A percentile compares a stretch with the other conserved stretches of the same genome.
Evolutionary conservation across 2,888 invertebrate species (phyloP).

Genomic region (Troglohyphantes excavatus): DNA sequence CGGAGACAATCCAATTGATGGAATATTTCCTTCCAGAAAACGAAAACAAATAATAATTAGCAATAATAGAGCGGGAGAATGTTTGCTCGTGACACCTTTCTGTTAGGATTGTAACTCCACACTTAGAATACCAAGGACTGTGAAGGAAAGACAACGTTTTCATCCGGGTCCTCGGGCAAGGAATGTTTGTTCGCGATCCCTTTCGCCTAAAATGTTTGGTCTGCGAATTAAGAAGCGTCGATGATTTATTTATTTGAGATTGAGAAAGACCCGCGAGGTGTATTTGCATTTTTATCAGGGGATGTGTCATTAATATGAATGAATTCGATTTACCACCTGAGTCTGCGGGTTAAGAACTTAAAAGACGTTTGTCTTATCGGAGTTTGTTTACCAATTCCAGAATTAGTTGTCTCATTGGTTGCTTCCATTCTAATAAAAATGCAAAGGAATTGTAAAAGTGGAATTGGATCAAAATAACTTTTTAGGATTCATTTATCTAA

Average conservation of each 20-base stretch:
- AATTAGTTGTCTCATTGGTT: not conserved
- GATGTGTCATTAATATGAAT: not conserved
- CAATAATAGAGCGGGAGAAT: no score
- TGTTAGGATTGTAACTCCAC: no score
- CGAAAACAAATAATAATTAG: no score
- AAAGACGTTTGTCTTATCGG: not conserved
- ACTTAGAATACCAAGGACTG: no score
- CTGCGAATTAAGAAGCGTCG: not conserved
- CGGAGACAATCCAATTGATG: no score
- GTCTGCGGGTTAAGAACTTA: not conserved
- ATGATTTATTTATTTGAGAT: not conserved
- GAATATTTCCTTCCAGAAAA: no score
- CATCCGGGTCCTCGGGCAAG: no score
- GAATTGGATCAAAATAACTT: no score
- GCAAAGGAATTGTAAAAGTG: no score
- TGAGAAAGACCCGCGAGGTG: not conserved
- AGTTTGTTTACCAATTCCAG: not conserved
- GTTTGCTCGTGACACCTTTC: no score
- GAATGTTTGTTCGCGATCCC: conserved; percentile 10
- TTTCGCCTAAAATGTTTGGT: conserved; percentile 11
- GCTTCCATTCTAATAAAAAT: not conserved
- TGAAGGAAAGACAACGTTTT: no score
- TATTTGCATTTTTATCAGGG: not conserved
- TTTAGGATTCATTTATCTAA: no score
- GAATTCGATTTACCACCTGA: not conserved